A percentile compares a stretch with the other conserved stretches of the same genome.
Conservation (phyloP, 2,797 vertebrate species). For the Sarcophilus harrisii region DNA sequence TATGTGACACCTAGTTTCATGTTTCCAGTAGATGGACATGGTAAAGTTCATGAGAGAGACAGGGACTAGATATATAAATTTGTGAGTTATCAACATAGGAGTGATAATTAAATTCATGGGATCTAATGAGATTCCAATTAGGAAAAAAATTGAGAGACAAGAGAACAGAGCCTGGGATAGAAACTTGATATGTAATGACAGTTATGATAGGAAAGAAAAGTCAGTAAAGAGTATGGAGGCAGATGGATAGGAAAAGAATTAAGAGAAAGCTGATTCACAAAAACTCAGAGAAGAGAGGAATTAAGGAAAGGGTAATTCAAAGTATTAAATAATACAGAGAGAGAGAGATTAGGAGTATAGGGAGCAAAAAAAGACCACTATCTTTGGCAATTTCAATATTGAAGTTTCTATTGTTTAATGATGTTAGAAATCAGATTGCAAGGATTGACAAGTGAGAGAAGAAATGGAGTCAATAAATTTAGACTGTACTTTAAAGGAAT, state of each 20-base stretch:
- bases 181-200: background rate
- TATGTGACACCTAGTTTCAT: background rate
- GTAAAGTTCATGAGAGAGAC: background rate
- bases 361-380: background rate
- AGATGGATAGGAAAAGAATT: background rate
- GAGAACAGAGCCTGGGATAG: background rate
- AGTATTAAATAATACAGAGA: background rate
- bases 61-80: background rate
- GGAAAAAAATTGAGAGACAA: background rate
- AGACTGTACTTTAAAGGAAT: background rate
- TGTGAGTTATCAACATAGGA: background rate
- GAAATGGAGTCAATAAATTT: background rate
- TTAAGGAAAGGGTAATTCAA: background rate
- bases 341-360: background rate
- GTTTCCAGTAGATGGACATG: background rate
- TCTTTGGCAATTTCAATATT: background rate
- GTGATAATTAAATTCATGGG: background rate
- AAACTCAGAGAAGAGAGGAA: background rate
- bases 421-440: background rate
- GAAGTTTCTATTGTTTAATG: background rate
- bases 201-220: background rate
- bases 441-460: background rate
- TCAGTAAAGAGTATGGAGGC: background rate
- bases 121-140: background rate
- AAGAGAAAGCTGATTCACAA: background rate